Conservation (phyloP, 2,113 vertebrate species). For the Mesembrinibis cayennensis region DNA sequence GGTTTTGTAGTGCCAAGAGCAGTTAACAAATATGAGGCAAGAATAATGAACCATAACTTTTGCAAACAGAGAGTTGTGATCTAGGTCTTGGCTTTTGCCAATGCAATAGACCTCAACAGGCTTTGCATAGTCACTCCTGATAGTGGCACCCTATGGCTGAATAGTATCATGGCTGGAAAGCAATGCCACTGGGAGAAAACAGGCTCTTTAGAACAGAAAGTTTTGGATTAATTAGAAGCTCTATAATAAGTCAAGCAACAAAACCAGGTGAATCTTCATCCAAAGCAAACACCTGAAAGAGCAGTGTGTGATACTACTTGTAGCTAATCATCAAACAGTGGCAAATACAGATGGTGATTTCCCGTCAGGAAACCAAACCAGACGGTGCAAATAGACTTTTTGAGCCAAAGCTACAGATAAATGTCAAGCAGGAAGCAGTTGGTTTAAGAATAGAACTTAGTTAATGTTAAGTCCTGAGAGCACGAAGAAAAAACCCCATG, state of each 20-base stretch:
- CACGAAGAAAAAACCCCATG: background rate
- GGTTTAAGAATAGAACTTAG: background rate
- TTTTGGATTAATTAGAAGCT: background rate
- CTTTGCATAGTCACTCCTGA: background rate
- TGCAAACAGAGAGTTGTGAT: background rate
- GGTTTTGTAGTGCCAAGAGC: background rate
- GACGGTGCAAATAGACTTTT: background rate
- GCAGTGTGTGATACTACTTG: background rate
- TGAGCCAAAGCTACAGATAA: background rate
- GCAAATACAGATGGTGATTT: constrained; percentile 16
- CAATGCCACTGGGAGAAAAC: background rate
- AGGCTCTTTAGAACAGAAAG: background rate
- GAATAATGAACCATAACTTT: background rate
- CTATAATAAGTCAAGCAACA: background rate
- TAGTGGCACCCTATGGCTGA: background rate
- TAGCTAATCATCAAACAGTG: background rate
- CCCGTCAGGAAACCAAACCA: background rate
- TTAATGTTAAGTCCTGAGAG: background rate
- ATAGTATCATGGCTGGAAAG: background rate
- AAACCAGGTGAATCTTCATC: background rate
- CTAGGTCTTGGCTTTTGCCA: background rate
- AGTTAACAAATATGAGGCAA: background rate
- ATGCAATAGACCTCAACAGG: accelerated
- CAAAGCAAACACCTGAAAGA: constrained; percentile 1
- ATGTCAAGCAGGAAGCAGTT: background rate